Base-by-base conservation (phyloP, 2,113 vertebrate species). In the Acinonyx jubatus region DNA sequence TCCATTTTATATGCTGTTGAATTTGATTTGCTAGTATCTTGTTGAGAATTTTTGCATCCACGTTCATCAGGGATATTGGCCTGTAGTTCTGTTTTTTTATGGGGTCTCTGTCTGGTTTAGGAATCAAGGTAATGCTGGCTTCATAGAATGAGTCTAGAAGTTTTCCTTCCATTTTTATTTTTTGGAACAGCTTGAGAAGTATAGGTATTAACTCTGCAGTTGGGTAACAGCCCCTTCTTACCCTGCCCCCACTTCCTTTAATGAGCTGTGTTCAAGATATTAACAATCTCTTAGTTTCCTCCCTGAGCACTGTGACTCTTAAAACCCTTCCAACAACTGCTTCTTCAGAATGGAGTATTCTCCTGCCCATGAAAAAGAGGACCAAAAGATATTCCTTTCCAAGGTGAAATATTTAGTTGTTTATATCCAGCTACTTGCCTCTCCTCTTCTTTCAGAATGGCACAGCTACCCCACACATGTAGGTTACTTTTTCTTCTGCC, bases 401-500 rank as follows among this genome's bases (percentile, higher is more conserved):
- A 78, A 94, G 74, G 41, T 66, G 16, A 82, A 93, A 91, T 81
- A 88, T 74, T 80, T 89, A 89, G 23, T 88, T 48, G 21, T 90
- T 96, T 90, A 61, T 78, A 31, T 48, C 36, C 36, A 74, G 15
- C n/a, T 66, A 73, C 48, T 84, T 25, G 79, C 50, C 11, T 88
- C 14, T 82, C 2, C 21, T 81, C 74, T 87, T 71, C 2, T 71
- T 95, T 97, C 89, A 91, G 55, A 76, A 84, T 84, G 29, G n/a
- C 50, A 63, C 18, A 76, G 57, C 33, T 41, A 91, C 63, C 63
- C 13, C n/a, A 74, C 19, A 50, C 12, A 48, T 12, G 4, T 36
- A 63, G 15, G 50, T 82, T 91, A 50, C 65, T 76, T 95, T 94
- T 80, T 68, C 84, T 94, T 50, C 52, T 95, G 52, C 36, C 52